These are phyloP conservation scores for Pristiophorus japonicus DNA, from an alignment of 2,113 vertebrate genomes.

Conservation along the genomic window DNA sequence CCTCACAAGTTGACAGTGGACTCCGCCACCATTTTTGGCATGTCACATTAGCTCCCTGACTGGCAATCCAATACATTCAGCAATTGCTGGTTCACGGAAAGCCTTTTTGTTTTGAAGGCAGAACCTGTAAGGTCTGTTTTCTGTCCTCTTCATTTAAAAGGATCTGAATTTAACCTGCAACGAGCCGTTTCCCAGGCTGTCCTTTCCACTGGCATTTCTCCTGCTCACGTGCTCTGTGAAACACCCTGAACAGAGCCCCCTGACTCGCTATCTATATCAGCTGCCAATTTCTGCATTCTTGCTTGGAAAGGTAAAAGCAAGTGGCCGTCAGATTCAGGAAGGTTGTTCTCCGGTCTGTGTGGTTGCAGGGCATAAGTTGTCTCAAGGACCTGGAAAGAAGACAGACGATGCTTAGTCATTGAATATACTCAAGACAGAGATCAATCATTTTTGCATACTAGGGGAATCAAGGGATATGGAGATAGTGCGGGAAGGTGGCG, in stretches of 20 bases:
- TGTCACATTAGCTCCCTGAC: not conserved
- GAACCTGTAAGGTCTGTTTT: not conserved
- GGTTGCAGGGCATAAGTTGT: not conserved
- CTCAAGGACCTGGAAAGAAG: not conserved
- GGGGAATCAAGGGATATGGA: too few relatives aligned
- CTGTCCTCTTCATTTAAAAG: not conserved
- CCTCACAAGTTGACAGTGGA: not conserved
- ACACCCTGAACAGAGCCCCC: not conserved
- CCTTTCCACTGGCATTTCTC: not conserved
- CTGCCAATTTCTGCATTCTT: not conserved
- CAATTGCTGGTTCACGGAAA: not conserved
- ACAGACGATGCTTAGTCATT: not conserved
- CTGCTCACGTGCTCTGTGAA: not conserved
- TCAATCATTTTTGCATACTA: too few relatives aligned
- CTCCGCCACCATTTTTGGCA: not conserved
- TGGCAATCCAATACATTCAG: not conserved
- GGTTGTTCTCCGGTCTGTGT: not conserved
- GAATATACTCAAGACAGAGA: too few relatives aligned
- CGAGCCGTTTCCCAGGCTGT: not conserved
- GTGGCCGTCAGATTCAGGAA: not conserved
- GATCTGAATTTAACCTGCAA: not conserved
- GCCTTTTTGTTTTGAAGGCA: not conserved
- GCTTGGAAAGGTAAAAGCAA: not conserved
- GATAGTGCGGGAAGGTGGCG: too few relatives aligned
- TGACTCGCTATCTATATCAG: not conserved